Conservation (phyloP, 2,888 invertebrate species). For the Galerucella nymphaeae region DNA sequence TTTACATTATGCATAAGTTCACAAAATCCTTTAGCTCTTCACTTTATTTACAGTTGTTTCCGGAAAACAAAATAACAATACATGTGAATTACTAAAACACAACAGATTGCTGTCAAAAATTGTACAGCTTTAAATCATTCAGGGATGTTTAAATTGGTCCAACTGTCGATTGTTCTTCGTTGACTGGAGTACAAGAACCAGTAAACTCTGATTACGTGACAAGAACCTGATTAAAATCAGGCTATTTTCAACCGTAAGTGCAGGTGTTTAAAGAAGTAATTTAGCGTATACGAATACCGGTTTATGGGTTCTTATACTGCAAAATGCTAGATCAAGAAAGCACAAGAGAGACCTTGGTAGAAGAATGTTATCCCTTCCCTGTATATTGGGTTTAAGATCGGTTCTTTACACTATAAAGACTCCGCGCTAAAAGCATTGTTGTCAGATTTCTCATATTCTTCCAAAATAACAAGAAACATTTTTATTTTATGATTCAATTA, state of each 20-base stretch:
- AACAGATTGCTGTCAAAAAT: conserved; percentile 18
- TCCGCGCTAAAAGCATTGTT: conserved; percentile 14
- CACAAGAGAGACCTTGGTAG: conserved; percentile 54
- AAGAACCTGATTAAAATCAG: conserved; percentile 8
- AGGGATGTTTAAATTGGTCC: conserved; percentile 28
- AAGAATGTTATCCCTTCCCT: conserved; percentile 55
- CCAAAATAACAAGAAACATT: background rate
- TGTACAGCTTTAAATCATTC: conserved; percentile 7
- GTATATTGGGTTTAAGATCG: conserved; percentile 31
- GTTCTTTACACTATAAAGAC: conserved; percentile 30
- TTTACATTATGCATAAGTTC: conserved; percentile 13
- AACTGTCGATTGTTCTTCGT: conserved; percentile 20
- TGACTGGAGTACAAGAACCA: conserved; percentile 15
- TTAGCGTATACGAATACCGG: conserved; percentile 11
- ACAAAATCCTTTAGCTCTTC: conserved; percentile 6
- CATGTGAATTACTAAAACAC: conserved; percentile 3
- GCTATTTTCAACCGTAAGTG: conserved; percentile 17
- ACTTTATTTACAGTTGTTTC: conserved; percentile 19
- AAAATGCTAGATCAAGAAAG: conserved; percentile 35
- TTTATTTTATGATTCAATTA: background rate
- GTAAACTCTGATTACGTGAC: conserved; percentile 20
- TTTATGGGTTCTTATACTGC: conserved; percentile 29
- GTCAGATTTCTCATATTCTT: background rate
- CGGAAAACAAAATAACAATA: background rate
- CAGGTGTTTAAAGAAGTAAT: background rate